Conservation (phyloP, 2,797 vertebrate genomes). For the Danio aesculapii region DNA sequence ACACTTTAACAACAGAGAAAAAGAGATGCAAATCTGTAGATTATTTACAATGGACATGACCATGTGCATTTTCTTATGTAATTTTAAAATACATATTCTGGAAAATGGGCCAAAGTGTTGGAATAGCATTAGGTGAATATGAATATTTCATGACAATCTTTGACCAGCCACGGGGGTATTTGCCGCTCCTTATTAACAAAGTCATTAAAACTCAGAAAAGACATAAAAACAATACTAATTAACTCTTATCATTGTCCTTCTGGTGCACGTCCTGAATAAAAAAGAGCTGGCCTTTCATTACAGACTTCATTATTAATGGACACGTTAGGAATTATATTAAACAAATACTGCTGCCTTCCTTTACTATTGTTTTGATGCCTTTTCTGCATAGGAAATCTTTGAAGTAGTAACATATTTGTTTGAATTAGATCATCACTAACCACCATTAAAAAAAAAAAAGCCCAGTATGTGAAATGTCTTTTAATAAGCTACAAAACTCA, state of each 20-base stretch:
- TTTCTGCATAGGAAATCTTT: slow-evolving; percentile 3
- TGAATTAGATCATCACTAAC: not conserved
- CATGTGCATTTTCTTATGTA: slow-evolving; percentile 4
- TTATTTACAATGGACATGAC: not conserved
- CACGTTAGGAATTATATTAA: slow-evolving; percentile 22
- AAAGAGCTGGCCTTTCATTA: slow-evolving; percentile 39
- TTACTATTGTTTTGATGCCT: slow-evolving; percentile 12
- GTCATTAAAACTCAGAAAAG: slow-evolving; percentile 32
- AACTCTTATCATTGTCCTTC: slow-evolving; percentile 47
- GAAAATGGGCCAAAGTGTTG: slow-evolving; percentile 7
- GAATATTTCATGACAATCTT: slow-evolving; percentile 38
- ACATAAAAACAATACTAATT: slow-evolving; percentile 50
- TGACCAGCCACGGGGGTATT: slow-evolving; percentile 31
- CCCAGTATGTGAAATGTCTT: not conserved
- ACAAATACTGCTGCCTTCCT: slow-evolving; percentile 26
- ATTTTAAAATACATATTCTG: not conserved
- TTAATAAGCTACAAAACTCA: not conserved
- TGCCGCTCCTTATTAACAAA: slow-evolving; percentile 32
- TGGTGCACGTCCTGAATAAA: not conserved
- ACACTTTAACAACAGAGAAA: not conserved
- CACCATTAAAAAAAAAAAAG: not conserved
- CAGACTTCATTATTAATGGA: slow-evolving; percentile 45
- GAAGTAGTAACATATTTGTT: slow-evolving; percentile 3
- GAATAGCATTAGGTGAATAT: slow-evolving; percentile 34
- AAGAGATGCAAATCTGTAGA: not conserved